These are phyloP conservation scores for Myotis brandtii DNA, from an alignment of 2,113 vertebrate genomes.

Conservation along the genomic window DNA sequence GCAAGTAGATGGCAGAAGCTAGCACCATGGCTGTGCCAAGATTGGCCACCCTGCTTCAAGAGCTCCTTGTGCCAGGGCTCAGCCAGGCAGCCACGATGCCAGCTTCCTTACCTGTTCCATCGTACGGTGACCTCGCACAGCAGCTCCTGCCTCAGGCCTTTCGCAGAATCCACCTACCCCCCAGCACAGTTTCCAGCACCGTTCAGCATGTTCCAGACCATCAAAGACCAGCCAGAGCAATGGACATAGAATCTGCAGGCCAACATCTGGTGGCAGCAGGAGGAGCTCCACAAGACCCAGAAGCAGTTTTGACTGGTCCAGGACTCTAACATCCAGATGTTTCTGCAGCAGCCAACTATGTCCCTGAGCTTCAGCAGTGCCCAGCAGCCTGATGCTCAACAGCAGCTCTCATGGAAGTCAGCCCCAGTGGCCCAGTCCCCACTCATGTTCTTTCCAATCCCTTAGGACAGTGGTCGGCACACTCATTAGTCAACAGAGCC, in stretches of 20 bases:
- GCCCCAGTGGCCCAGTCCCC: conserved; percentile 80
- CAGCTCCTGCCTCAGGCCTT: conserved; percentile 84
- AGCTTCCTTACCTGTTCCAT: conserved; percentile 81
- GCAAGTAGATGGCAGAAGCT: conserved; percentile 84
- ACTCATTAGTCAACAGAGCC: too few species aligned
- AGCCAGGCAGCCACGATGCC: conserved; percentile 80
- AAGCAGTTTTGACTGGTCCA: conserved; percentile 90
- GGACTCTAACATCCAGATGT: conserved; percentile 87
- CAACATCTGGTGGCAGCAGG: conserved; percentile 91
- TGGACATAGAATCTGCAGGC: conserved; percentile 88
- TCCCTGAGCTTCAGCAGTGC: conserved; percentile 85
- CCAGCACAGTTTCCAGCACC: conserved; percentile 86
- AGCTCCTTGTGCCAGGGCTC: conserved; percentile 82
- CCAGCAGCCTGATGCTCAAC: conserved; percentile 79
- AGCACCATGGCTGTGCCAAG: conserved; percentile 81
- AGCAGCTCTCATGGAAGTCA: conserved; percentile 81
- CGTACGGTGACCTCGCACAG: conserved; percentile 84
- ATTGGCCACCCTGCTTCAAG: conserved; percentile 80
- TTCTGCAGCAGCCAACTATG: conserved; percentile 84
- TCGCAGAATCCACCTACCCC: conserved; percentile 82
- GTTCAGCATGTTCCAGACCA: conserved; percentile 89
- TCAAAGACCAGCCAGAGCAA: conserved; percentile 90
- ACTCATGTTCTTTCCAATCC: conserved; percentile 51
- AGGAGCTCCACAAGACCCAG: conserved; percentile 90
- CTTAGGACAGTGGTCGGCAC: neutral